These are phyloP conservation scores for Chrysopilus asiliformis DNA, from an alignment of 2,888 invertebrate species.

Conservation along the genomic window DNA sequence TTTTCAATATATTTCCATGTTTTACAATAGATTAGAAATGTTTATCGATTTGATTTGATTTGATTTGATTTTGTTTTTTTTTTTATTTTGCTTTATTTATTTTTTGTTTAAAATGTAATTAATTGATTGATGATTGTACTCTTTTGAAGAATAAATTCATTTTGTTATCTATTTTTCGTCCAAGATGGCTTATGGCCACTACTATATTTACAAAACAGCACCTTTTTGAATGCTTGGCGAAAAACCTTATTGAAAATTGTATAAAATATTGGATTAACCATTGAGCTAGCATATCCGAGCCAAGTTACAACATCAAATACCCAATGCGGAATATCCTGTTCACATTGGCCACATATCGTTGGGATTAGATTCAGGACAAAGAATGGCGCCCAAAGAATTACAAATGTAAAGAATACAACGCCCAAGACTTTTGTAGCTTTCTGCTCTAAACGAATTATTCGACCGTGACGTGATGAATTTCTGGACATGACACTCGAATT, in stretches of 20 bases:
- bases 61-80: no score
- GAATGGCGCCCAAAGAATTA: slow-evolving; percentile 91
- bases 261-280: slow-evolving; percentile 92
- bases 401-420: slow-evolving; percentile 89
- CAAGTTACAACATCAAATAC: slow-evolving; percentile 80
- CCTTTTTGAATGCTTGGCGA: slow-evolving; percentile 79
- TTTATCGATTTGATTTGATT: no score
- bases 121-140: no score
- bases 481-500: slow-evolving; percentile 71
- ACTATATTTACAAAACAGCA: slow-evolving; percentile 58
- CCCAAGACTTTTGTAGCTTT: slow-evolving; percentile 94
- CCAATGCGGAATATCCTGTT: slow-evolving; percentile 58
- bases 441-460: slow-evolving; percentile 78
- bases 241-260: slow-evolving; percentile 93
- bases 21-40: no score
- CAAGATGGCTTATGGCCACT: no score
- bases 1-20: no score
- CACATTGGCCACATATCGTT: slow-evolving; percentile 69
- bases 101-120: no score
- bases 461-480: slow-evolving; percentile 68
- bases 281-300: slow-evolving; percentile 88
- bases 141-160: no score
- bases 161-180: no score
- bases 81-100: no score
- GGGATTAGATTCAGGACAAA: slow-evolving; percentile 80